Base-by-base conservation (phyloP, 2,888 invertebrate genomes). In the Dastarcus helophoroides region DNA sequence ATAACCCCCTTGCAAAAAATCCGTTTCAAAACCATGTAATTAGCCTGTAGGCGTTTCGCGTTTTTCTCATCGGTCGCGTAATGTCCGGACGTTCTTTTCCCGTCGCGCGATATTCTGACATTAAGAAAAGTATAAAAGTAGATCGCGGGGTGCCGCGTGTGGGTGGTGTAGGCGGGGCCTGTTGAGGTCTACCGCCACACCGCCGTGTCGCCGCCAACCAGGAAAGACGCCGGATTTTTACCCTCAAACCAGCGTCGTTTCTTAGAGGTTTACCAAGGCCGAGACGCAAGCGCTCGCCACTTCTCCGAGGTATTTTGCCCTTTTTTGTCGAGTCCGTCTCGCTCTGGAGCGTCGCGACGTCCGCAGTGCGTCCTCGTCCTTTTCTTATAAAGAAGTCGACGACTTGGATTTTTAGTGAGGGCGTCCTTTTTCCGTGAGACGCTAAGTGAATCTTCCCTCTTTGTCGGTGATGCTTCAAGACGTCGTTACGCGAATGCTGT, bases 201-300 rank as follows among this genome's bases (percentile, higher is more conserved):
- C 60, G 58, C 60, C 48, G 55, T 58, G 58, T 55, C 56, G 61
- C 61, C 62, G 54, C 62, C 62, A 62, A 63, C 62, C 62, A 62
- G 62, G 62, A 62, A 62, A 62, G 63, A 62, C 63, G 62, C 58
- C 58, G 60, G 62, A 62, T 63, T 63, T 63, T 63, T 62, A 59
- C 58, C 62, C 63, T 58, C 62, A 62, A 58, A 61, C 62, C 62
- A 59, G 58, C 60, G 59, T 60, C 60, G 60, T 62, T 62, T 61
- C 62, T 60, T 62, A 61, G 62, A 62, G 62, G 62, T 62, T 63
- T 61, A 62, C 63, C 62, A 56, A 53, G 51, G 53, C 53, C 46
- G 48, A 47, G 48, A 52, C 55, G 54, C 57, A 53, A 50, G 59
- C 56, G 56, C 54, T 54, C 50, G 48, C 50, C 50, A 46, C 54